A percentile compares a stretch with the other conserved stretches of the same genome.
phyloP scores from a whole-genome alignment of 2,888 invertebrate species.

The Drosophila eohydei region DNA sequence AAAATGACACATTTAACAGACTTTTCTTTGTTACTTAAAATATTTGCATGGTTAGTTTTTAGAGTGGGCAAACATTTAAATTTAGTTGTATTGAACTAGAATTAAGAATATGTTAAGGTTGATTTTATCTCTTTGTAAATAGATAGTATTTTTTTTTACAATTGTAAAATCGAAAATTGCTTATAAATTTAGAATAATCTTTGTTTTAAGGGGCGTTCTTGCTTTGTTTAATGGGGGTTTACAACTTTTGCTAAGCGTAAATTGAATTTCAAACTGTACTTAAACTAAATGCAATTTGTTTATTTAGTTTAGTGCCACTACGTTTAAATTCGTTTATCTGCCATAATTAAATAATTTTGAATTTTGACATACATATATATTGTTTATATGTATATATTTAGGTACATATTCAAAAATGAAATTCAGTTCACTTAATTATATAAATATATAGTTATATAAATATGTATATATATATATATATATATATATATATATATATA shows the following conservation, averaged over 20 bases:
- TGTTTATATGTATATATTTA: slow-evolving; percentile 13
- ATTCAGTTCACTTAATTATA: slow-evolving; percentile 42
- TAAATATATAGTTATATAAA: slow-evolving; percentile 18
- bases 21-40: slow-evolving; percentile 72
- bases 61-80: slow-evolving; percentile 58
- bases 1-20: slow-evolving; percentile 78
- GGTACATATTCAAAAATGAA: slow-evolving; percentile 53
- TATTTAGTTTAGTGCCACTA: slow-evolving; percentile 58
- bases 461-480: not conserved
- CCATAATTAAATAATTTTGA: slow-evolving; percentile 49
- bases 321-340: slow-evolving; percentile 79
- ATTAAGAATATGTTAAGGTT: slow-evolving; percentile 49
- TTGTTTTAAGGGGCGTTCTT: slow-evolving; percentile 19
- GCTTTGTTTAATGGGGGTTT: slow-evolving; percentile 1
- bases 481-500: slow-evolving; percentile 17
- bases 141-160: slow-evolving; percentile 23
- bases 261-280: slow-evolving; percentile 41
- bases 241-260: slow-evolving; percentile 45
- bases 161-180: slow-evolving; percentile 80
- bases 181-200: slow-evolving; percentile 80
- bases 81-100: slow-evolving; percentile 51
- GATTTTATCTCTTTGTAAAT: slow-evolving; percentile 4
- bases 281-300: slow-evolving; percentile 37
- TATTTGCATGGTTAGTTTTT: slow-evolving; percentile 35
- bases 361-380: slow-evolving; percentile 27